Evolutionary conservation across 1,140 invertebrate genomes (phyloP).

Genomic region (Zaprionus africanus): DNA sequence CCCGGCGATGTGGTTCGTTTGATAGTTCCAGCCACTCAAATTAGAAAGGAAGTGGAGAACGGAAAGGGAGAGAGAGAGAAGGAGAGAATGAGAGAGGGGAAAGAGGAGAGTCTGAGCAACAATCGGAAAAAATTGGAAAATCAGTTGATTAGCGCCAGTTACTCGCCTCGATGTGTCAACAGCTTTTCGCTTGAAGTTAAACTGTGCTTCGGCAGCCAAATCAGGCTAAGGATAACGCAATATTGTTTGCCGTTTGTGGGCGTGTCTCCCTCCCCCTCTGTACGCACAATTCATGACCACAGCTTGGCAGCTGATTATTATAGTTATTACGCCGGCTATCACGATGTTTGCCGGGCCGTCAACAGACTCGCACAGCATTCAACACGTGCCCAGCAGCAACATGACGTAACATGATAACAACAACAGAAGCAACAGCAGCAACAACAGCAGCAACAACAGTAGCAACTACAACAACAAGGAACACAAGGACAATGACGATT

Average conservation of each 20-base stretch:
- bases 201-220: constrained; percentile 18
- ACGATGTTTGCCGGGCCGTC: constrained; percentile 40
- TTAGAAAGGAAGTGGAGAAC: constrained; percentile 35
- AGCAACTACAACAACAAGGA: constrained; percentile 19
- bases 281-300: background rate
- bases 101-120: background rate
- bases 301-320: constrained; percentile 33
- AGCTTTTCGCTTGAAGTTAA: background rate
- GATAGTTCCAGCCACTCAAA: constrained; percentile 37
- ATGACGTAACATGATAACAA: background rate
- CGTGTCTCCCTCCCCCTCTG: no score
- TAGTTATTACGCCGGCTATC: constrained; percentile 49
- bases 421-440: background rate
- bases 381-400: constrained; percentile 37
- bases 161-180: constrained; percentile 34
- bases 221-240: background rate
- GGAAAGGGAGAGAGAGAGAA: background rate
- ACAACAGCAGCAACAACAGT: background rate
- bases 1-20: background rate
- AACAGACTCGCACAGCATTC: constrained; percentile 37
- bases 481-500: constrained; percentile 37
- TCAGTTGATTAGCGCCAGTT: constrained; percentile 4
- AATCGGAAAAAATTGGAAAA: constrained; percentile 11
- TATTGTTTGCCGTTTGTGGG: constrained; percentile 31
- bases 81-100: constrained; percentile 13